Evolutionary conservation across 1,140 invertebrate species (phyloP).

Genomic region (Dreissena rostriformis): DNA sequence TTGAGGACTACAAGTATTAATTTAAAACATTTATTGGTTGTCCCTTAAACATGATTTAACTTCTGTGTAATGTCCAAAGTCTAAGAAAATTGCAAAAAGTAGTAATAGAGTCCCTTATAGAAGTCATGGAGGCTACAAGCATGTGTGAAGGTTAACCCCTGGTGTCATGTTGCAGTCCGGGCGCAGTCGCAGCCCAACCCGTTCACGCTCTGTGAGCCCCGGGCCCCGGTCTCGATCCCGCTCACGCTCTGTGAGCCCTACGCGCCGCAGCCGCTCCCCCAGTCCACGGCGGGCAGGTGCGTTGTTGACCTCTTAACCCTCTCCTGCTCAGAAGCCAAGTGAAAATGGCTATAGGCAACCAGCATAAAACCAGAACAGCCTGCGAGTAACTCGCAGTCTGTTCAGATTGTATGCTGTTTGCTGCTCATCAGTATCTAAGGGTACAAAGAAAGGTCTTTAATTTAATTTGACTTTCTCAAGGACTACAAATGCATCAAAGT

Average conservation of each 20-base stretch:
- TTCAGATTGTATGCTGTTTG: neutral
- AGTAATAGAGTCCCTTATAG: too few relatives aligned
- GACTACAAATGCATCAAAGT: too few relatives aligned
- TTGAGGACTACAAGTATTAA: too few relatives aligned
- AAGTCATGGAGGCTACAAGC: neutral
- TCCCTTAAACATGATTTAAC: too few relatives aligned
- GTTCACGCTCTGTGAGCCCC: slow-evolving; percentile 64
- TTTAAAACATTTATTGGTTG: too few relatives aligned
- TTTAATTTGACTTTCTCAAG: too few relatives aligned
- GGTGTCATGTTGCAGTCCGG: slow-evolving; percentile 33
- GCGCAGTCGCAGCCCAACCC: slow-evolving; percentile 70
- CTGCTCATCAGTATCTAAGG: neutral
- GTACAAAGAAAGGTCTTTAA: too few relatives aligned
- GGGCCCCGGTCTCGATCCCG: slow-evolving; percentile 61
- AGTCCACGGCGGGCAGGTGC: slow-evolving; percentile 66
- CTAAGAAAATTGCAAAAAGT: too few relatives aligned
- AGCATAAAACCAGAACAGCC: neutral
- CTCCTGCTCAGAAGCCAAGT: neutral
- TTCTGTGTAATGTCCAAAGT: too few relatives aligned
- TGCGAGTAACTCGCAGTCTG: neutral
- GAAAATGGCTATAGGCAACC: neutral
- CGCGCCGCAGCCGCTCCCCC: slow-evolving; percentile 71
- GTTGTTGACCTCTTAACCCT: neutral
- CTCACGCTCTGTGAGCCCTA: slow-evolving; percentile 70
- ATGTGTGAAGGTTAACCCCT: neutral